Percentiles rank a stretch among this genome's conserved stretches.
phyloP scores from a whole-genome alignment of 2,888 invertebrate species.

The Abrostola tripartita region DNA sequence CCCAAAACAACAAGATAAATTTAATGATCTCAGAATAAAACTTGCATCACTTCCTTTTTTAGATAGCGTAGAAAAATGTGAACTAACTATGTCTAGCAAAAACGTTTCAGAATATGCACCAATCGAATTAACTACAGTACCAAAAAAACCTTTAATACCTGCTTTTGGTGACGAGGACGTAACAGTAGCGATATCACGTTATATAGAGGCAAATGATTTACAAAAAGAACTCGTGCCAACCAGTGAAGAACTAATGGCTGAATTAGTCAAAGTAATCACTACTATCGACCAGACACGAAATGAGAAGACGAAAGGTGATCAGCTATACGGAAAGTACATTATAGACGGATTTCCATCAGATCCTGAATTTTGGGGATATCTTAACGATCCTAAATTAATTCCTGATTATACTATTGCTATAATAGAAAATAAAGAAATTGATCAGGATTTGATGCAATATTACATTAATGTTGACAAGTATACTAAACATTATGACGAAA shows the following conservation, averaged over 20 bases:
- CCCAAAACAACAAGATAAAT: conserved; percentile 45
- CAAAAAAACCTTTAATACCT: conserved; percentile 72
- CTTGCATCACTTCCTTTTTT: conserved; percentile 71
- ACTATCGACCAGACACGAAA: conserved; percentile 71
- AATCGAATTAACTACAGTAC: conserved; percentile 61
- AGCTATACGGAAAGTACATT: conserved; percentile 87
- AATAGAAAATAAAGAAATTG: conserved; percentile 84
- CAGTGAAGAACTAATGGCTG: conserved; percentile 78
- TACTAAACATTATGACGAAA: conserved; percentile 69
- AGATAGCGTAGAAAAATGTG: conserved; percentile 68
- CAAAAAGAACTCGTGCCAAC: conserved; percentile 79
- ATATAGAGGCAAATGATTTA: conserved; percentile 76
- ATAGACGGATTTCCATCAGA: conserved; percentile 89
- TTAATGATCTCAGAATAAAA: conserved; percentile 52
- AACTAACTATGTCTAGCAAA: conserved; percentile 58
- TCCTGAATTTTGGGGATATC: conserved; percentile 80
- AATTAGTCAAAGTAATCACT: conserved; percentile 74
- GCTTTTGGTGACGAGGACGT: conserved; percentile 83
- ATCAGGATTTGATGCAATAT: conserved; percentile 68
- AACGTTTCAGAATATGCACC: conserved; percentile 76
- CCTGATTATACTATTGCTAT: conserved; percentile 89
- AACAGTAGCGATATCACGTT: conserved; percentile 71
- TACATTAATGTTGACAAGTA: conserved; percentile 72
- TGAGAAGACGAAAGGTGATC: conserved; percentile 62
- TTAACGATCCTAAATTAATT: conserved; percentile 77